Base-by-base conservation (phyloP, 2,113 vertebrate species). In the Macrotus californicus region DNA sequence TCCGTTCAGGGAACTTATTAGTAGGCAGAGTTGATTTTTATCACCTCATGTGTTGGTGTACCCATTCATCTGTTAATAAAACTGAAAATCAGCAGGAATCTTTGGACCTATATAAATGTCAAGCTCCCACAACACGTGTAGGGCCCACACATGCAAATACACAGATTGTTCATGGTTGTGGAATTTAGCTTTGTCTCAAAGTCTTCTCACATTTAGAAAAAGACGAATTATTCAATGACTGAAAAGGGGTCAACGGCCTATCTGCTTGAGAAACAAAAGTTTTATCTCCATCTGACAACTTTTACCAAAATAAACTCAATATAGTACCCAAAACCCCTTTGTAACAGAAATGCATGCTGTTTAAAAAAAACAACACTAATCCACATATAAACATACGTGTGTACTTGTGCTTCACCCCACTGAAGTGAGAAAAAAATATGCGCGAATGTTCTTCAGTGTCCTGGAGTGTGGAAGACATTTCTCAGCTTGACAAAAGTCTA, bases 61-160 rank as follows among this genome's bases (percentile, higher is more conserved):
- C 36, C 94, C 75, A 87, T 96, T 91, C 90, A 97, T 90, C 89
- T 84, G 52, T 66, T 93, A 96, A 95, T 73, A 66, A 90, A 81
- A 94, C 52, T 52, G 75, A 81, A 76, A 66, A 82, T 73, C 83
- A 72, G 82, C 95, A 92, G 93, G 94, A 82, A 21, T 64, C 80
- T 64, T 52, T 50, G 61, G 72, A 82, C 61, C 64, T 87, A 31
- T 50, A 26, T 66, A 31, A 92, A 69, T 61, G 69, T 73, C 96
- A 88, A 36, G 54, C 46, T 92, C 77, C 54, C 67, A 89, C 11
- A 41, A 59, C 48, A 91, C 31, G 67, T 22, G 14, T 24, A 70
- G 76, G 80, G 50, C 54, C 61, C 48, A 87, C 26, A 64, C 29
- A 73, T 11, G 19, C 66, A 72, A 91, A 84, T 36, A 77, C 26